These are phyloP conservation scores for Acrocyrtus sp. DNA, from an alignment of 2,888 invertebrate species.

Conservation along the genomic window DNA sequence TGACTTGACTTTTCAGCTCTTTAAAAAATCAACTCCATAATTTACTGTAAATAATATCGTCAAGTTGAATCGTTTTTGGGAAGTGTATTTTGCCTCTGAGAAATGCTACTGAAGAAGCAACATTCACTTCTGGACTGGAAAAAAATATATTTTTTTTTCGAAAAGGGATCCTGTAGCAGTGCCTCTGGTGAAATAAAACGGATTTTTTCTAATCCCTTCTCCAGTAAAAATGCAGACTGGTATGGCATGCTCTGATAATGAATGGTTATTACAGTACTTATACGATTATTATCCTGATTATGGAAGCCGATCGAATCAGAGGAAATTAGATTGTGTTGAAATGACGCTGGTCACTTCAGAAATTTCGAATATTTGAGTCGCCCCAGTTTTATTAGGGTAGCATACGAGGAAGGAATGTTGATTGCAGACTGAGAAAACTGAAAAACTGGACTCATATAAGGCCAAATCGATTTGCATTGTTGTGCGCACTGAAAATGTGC, in stretches of 20 bases:
- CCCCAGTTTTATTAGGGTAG: neutral
- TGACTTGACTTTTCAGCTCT: neutral
- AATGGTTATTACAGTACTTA: neutral
- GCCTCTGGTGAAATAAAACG: neutral
- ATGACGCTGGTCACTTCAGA: neutral
- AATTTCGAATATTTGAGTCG: neutral
- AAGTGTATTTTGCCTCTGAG: constrained; percentile 20
- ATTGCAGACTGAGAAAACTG: too few relatives aligned
- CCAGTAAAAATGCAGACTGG: neutral
- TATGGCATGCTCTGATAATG: neutral
- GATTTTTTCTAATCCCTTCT: neutral
- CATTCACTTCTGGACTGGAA: neutral
- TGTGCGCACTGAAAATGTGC: neutral
- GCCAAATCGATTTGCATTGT: neutral
- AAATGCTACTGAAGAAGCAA: constrained; percentile 23
- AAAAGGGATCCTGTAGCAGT: neutral
- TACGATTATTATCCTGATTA: neutral
- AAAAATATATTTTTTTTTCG: neutral
- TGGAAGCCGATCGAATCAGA: neutral
- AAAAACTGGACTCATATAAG: neutral
- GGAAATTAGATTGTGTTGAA: neutral
- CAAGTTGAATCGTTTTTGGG: too few relatives aligned
- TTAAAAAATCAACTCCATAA: neutral
- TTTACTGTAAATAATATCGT: neutral
- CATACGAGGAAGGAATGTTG: too few relatives aligned